Evolutionary conservation across 2,113 vertebrate species (phyloP).

Genomic region (Colistium nudipinnis): DNA sequence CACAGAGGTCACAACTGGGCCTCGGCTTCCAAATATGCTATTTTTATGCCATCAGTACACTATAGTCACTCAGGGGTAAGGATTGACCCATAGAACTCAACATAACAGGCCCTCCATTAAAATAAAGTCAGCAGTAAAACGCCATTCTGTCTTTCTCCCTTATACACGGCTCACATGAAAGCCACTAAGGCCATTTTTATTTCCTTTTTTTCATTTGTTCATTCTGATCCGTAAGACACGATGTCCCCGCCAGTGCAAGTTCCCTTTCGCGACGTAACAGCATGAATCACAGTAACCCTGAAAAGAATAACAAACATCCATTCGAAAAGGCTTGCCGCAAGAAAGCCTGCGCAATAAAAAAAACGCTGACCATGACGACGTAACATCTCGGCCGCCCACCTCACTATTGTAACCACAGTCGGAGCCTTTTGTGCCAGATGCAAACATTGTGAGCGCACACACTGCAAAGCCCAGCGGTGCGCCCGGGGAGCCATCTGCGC

Average conservation of each 20-base stretch:
- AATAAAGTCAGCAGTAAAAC: background rate
- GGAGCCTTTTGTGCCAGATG: background rate
- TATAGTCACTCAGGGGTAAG: background rate
- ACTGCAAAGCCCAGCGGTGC: conserved; percentile 15
- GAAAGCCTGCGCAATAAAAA: conserved; percentile 5
- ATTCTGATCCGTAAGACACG: background rate
- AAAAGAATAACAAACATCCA: background rate
- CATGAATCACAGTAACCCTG: background rate
- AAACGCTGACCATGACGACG: background rate
- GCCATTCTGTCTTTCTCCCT: background rate
- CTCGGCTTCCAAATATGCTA: conserved; percentile 10
- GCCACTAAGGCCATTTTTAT: too few relatives aligned
- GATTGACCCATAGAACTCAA: background rate
- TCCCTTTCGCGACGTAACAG: background rate
- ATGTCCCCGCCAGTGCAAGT: background rate
- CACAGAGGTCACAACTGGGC: conserved; percentile 14
- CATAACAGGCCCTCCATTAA: background rate
- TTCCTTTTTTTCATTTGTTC: too few relatives aligned
- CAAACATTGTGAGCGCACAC: conserved; percentile 13
- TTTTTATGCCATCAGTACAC: conserved; percentile 8
- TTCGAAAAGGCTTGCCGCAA: background rate
- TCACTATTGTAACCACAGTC: conserved; percentile 5
- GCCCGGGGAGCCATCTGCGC: conserved; percentile 33
- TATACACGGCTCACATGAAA: background rate
- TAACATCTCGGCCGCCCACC: background rate